Percentiles rank a stretch among this genome's conserved stretches.
Conservation (phyloP, 1,140 invertebrate species). For the Leptopilina boulardi region DNA sequence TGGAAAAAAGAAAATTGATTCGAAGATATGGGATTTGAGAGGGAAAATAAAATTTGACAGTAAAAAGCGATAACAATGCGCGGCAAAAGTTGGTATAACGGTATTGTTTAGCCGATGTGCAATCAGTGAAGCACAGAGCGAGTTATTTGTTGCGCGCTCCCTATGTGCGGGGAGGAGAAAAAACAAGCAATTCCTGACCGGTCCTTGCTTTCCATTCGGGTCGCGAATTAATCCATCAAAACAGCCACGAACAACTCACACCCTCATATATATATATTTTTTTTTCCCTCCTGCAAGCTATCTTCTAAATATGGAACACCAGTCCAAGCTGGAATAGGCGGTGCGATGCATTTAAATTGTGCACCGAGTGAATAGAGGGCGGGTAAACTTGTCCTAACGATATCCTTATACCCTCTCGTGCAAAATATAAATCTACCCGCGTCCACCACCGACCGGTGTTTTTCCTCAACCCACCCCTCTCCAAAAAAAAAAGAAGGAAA, state of each 20-base stretch:
- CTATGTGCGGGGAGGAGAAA: constrained; percentile 47
- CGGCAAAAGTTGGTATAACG: constrained; percentile 26
- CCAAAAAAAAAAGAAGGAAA: too few relatives aligned
- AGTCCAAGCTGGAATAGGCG: constrained; percentile 62
- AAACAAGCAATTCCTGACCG: constrained; percentile 60
- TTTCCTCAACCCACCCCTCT: too few relatives aligned
- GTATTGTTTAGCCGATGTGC: constrained; percentile 27
- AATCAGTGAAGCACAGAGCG: constrained; percentile 26
- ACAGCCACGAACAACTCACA: constrained; percentile 66
- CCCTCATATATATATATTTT: constrained; percentile 59
- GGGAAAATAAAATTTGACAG: background rate
- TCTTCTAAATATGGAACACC: constrained; percentile 64
- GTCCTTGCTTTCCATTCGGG: constrained; percentile 68
- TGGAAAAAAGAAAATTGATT: too few relatives aligned
- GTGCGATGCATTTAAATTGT: constrained; percentile 62
- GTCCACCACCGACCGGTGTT: too few relatives aligned
- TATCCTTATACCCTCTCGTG: background rate
- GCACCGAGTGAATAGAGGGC: constrained; percentile 3
- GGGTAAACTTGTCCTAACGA: constrained; percentile 2
- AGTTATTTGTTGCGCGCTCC: constrained; percentile 53
- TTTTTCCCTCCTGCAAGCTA: constrained; percentile 45
- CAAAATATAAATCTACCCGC: too few relatives aligned
- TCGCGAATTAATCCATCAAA: constrained; percentile 75
- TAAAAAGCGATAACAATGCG: background rate
- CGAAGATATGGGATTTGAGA: too few relatives aligned